A percentile compares a stretch with the other conserved stretches of the same genome.
Evolutionary conservation across 2,113 vertebrate genomes (phyloP).

Genomic region (Paracanthobrama guichenoti): DNA sequence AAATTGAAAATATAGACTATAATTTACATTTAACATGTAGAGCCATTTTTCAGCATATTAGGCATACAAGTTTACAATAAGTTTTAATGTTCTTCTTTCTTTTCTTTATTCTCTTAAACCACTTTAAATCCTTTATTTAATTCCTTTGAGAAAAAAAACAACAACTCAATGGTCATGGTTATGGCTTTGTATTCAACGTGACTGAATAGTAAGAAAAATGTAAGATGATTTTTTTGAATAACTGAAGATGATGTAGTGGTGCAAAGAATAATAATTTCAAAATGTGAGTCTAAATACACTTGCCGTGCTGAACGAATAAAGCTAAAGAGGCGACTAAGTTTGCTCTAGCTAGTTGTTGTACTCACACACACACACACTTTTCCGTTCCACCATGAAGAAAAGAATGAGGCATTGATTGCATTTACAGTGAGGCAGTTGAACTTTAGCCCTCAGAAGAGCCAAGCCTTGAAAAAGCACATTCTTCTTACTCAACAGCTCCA

Average conservation of each 20-base stretch:
- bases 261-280: not conserved
- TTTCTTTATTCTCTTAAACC: not conserved
- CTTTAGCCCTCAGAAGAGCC: conserved; percentile 54
- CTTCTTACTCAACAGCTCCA: conserved; percentile 60
- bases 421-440: conserved; percentile 62
- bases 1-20: not conserved
- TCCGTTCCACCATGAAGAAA: not conserved
- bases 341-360: not conserved
- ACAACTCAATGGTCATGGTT: not conserved
- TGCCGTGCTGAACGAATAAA: not conserved
- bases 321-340: not conserved
- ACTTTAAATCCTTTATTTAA: not conserved
- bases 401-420: conserved; percentile 40
- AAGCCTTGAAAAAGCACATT: conserved; percentile 49
- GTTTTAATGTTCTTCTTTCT: not conserved
- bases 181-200: not conserved
- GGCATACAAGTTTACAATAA: no score
- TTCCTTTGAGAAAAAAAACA: not conserved
- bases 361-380: not conserved
- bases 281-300: not conserved
- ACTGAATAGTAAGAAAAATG: not conserved
- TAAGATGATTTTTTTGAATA: not conserved
- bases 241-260: no score
- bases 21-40: no score
- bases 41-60: no score